Base-by-base conservation (phyloP, 2,888 invertebrate species). In the Noctua comes region DNA sequence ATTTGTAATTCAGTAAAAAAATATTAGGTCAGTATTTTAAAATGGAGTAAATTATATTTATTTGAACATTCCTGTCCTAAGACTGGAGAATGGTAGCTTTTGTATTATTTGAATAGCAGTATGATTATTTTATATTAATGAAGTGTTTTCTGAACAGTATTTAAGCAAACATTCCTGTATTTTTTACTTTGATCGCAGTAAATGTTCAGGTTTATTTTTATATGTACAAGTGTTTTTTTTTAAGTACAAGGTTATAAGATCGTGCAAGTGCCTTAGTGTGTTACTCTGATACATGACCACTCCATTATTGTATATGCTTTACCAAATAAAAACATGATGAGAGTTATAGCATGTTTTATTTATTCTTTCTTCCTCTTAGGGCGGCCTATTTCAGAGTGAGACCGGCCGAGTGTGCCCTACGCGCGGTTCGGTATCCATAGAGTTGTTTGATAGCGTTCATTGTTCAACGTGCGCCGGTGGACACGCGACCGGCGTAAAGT, bases 211-310 rank as follows among this genome's bases (percentile, higher is more conserved):
- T 84, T 85, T 83, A 87, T 84, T 83, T 85, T 86, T 85, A 80
- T 85, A 83, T 89, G 82, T 87, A 90, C 84, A 90, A 89, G 83
- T 76, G 90, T 89, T 88, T 83, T 88, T 83, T 88, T 82, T 83
- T 78, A 90, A 93, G 93, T 94, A 93, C 92, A 93, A 93, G 88
- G 87, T 86, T 82, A 80, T 89, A 71, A 78, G 66, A 86, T 77
- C 80, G 87, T 88, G 86, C 87, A 92, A 93, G 95, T 95, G 95
- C 94, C 94, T 95, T 94, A 91, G 36, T 88, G 88, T 88, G 88
- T 88, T 87, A 86, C 76, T 85, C 87, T 85, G 87, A 87, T 83
- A 88, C 83, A 89, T 88, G 89, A 90, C 80, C 89, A 88, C 87
- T 90, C 85, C 89, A 89, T 91, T 89, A 90, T 87, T 91, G 87